Percentiles rank a stretch among this genome's conserved stretches.
These are phyloP conservation scores for Herpailurus yagouaroundi DNA, from an alignment of 2,113 vertebrate species.

Conservation along the genomic window DNA sequence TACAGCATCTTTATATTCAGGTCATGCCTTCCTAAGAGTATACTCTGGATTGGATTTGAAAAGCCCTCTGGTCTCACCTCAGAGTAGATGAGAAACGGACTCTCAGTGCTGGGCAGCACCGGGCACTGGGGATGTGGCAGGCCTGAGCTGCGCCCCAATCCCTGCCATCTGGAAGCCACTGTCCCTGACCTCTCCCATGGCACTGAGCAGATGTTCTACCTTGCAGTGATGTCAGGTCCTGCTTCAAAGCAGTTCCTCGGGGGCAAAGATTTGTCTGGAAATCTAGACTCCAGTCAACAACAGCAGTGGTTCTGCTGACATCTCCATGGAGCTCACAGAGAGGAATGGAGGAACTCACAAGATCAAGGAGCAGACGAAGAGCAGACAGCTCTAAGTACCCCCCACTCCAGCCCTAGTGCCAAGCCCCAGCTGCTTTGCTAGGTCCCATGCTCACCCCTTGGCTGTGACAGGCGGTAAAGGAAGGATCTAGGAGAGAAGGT, in stretches of 20 bases:
- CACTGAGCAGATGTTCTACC: neutral
- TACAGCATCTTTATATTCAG: neutral
- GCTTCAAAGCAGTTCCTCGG: neutral
- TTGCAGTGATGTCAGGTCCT: neutral
- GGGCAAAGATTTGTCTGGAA: neutral
- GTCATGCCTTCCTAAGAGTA: neutral
- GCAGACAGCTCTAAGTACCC: neutral
- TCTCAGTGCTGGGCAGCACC: neutral
- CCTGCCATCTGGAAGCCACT: neutral
- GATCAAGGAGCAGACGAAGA: neutral
- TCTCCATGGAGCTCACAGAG: neutral
- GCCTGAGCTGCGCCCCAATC: neutral
- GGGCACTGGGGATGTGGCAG: neutral
- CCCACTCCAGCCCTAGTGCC: neutral
- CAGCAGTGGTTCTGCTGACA: neutral
- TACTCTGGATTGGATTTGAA: neutral
- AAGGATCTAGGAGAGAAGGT: neutral
- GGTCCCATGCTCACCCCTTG: neutral
- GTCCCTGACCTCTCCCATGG: neutral
- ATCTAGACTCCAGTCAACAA: neutral
- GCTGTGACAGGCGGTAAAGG: neutral
- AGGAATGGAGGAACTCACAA: fast-evolving
- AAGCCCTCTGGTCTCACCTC: neutral
- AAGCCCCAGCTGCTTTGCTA: neutral
- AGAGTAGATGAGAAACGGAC: neutral